Conservation (phyloP, 1,140 invertebrate species). For the Calosoma granatense region DNA sequence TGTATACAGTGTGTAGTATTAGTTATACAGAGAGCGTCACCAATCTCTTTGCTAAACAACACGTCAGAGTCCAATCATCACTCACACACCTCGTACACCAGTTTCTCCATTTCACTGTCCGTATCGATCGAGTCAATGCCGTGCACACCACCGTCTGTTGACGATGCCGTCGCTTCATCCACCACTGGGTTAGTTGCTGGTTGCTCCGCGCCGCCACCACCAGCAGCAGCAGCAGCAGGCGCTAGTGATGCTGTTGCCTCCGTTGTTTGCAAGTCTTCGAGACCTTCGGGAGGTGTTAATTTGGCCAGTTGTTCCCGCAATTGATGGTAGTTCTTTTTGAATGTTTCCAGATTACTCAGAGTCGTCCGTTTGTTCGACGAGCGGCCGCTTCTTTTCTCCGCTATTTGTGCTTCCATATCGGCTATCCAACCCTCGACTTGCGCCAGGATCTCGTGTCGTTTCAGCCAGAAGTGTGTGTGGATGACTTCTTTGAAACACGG, state of each 20-base stretch:
- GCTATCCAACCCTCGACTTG: conserved; percentile 86
- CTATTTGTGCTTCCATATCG: conserved; percentile 66
- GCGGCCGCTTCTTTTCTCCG: conserved; percentile 58
- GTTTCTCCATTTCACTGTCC: conserved; percentile 63
- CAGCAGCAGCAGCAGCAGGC: too few species aligned
- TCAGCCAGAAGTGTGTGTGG: conserved; percentile 90
- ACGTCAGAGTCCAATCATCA: conserved; percentile 30
- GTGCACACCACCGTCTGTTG: conserved; percentile 20
- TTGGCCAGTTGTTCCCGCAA: conserved; percentile 69
- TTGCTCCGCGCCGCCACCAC: too few species aligned
- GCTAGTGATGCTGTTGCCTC: too few species aligned
- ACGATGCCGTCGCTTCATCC: conserved; percentile 27
- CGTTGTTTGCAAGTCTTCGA: conserved; percentile 56
- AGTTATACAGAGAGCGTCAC: too few species aligned
- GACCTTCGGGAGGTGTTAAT: conserved; percentile 59
- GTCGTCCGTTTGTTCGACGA: conserved; percentile 31
- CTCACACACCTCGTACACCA: conserved; percentile 60
- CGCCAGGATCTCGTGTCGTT: conserved; percentile 78
- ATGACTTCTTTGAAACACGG: conserved; percentile 93
- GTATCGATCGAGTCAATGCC: conserved; percentile 45
- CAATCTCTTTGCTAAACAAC: too few species aligned
- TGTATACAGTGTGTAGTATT: too few species aligned
- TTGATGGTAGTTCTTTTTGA: conserved; percentile 48
- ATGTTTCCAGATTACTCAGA: conserved; percentile 19
- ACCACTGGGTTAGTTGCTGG: conserved; percentile 28